Evolutionary conservation across 2,797 vertebrate genomes (phyloP).

Genomic region (Sebastes vulpes): DNA sequence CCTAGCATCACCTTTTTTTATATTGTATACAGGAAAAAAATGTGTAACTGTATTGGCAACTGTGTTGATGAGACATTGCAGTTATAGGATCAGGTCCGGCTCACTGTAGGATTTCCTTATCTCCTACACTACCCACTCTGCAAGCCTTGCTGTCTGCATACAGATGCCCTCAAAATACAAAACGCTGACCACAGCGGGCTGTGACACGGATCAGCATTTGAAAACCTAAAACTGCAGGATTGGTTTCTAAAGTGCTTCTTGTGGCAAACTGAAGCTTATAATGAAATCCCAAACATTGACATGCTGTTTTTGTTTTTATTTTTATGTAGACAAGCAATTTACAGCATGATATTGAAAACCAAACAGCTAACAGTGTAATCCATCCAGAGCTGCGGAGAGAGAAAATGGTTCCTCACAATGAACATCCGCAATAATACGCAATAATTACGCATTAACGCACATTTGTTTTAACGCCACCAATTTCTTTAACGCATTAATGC

Average conservation of each 20-base stretch:
- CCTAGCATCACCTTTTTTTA: neutral
- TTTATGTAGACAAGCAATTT: neutral
- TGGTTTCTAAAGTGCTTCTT: neutral
- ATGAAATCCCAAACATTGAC: neutral
- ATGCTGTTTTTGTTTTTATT: neutral
- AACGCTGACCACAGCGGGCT: conserved; percentile 19
- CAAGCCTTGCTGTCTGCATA: conserved; percentile 9
- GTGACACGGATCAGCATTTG: conserved; percentile 3
- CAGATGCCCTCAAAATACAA: conserved; percentile 7
- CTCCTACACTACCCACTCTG: neutral
- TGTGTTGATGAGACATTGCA: neutral
- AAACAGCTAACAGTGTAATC: neutral
- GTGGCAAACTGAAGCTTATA: neutral
- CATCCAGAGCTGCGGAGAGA: neutral
- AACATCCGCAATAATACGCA: neutral
- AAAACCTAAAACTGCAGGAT: neutral
- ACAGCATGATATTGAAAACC: neutral
- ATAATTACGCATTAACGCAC: too few relatives aligned
- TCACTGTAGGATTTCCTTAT: conserved; percentile 8
- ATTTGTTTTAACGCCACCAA: too few relatives aligned
- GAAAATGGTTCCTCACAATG: neutral
- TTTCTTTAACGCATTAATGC: too few relatives aligned
- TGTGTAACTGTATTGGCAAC: neutral
- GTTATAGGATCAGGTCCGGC: neutral
- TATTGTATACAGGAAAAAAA: neutral